Conservation (phyloP, 2,113 vertebrate genomes). For the Hemichromis elongatus region DNA sequence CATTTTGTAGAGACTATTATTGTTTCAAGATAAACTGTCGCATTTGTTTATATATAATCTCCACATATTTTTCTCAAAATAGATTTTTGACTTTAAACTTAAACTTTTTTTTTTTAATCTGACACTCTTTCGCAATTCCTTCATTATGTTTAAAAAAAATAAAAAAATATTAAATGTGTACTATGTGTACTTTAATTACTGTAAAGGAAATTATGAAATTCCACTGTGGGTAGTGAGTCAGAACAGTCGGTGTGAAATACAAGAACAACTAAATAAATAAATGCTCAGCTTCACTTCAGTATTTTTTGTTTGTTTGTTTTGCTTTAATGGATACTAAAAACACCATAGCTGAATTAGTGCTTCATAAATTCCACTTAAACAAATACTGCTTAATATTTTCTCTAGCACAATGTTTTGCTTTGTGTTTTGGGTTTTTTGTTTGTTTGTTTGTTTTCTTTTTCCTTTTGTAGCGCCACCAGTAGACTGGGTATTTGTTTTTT, state of each 20-base stretch:
- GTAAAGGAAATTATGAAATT: not conserved
- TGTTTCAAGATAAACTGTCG: too few species aligned
- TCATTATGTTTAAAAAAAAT: too few species aligned
- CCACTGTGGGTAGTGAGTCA: not conserved
- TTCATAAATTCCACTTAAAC: not conserved
- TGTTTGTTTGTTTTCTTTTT: too few species aligned
- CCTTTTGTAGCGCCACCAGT: not conserved
- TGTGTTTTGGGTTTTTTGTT: fast-evolving
- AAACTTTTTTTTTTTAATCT: too few species aligned
- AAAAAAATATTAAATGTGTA: too few species aligned
- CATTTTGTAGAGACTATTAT: not conserved
- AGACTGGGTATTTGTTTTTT: not conserved
- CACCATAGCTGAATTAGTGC: not conserved
- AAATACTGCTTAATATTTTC: not conserved
- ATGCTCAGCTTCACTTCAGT: not conserved
- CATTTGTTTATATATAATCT: too few species aligned
- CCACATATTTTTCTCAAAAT: too few species aligned
- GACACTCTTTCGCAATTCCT: too few species aligned
- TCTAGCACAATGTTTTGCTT: not conserved
- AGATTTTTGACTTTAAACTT: too few species aligned
- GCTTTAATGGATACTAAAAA: not conserved
- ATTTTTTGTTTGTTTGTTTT: not conserved
- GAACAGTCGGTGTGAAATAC: not conserved
- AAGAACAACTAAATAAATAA: not conserved
- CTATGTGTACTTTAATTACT: too few species aligned